Evolutionary conservation across 2,797 vertebrate genomes (phyloP).

Genomic region (Catharus ustulatus): DNA sequence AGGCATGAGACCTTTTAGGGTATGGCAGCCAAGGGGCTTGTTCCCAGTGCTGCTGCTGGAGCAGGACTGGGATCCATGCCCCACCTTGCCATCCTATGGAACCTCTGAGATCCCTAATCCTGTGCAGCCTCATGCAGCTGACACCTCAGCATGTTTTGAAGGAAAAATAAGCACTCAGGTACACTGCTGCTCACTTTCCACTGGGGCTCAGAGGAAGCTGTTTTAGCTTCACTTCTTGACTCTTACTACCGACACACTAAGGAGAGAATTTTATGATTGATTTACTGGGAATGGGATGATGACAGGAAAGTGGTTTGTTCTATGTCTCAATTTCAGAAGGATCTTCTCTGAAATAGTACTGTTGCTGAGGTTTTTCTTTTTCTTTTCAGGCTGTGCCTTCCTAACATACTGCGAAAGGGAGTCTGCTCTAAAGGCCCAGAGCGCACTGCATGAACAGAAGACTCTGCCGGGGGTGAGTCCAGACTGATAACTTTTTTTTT

Average conservation of each 20-base stretch:
- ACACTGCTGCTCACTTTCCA: neutral
- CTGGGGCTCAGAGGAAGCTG: neutral
- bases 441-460: slow-evolving; percentile 85
- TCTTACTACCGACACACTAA: neutral
- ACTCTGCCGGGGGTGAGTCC: slow-evolving; percentile 84
- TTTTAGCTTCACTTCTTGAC: neutral
- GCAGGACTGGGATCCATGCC: neutral
- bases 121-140: neutral
- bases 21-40: neutral
- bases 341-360: neutral
- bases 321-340: neutral
- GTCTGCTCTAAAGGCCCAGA: slow-evolving; percentile 85
- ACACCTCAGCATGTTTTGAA: neutral
- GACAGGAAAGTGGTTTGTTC: neutral
- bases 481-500: neutral
- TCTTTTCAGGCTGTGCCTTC: slow-evolving; percentile 83
- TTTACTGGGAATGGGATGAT: neutral
- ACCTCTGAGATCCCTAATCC: neutral
- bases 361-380: slow-evolving; percentile 3
- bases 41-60: neutral
- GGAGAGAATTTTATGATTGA: neutral
- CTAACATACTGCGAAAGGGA: slow-evolving; percentile 86
- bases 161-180: neutral
- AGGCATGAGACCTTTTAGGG: neutral
- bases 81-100: neutral